Conservation (phyloP, 1,140 invertebrate genomes). For the Holcopasites calliopsidis region DNA sequence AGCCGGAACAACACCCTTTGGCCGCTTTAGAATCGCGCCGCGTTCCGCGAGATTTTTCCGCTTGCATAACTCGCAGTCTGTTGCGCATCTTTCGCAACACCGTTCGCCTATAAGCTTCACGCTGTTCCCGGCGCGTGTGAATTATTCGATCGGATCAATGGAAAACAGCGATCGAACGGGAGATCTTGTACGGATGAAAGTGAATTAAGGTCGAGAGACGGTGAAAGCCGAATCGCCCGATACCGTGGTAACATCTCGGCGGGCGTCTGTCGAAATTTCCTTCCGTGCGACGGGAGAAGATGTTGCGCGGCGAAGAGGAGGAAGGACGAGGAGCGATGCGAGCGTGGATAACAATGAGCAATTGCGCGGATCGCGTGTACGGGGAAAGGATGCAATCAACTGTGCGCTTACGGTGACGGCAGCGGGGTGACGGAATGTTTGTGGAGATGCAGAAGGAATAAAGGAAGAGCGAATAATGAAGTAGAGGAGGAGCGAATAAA, state of each 20-base stretch:
- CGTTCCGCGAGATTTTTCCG: neutral
- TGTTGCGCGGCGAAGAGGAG: neutral
- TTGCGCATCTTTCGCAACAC: neutral
- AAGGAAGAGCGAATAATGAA: too few species aligned
- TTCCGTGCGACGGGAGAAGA: neutral
- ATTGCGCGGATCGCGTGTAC: neutral
- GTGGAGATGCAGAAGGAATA: too few species aligned
- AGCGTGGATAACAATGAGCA: neutral
- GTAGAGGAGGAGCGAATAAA: too few species aligned
- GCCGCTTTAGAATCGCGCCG: neutral
- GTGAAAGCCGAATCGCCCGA: slow-evolving; percentile 10
- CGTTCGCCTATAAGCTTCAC: neutral
- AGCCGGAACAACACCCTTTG: too few species aligned
- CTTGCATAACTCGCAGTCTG: neutral
- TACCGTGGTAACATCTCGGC: slow-evolving; percentile 2
- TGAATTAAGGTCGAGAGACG: neutral
- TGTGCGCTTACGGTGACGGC: too few species aligned
- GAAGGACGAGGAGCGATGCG: neutral
- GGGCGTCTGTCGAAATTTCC: slow-evolving; percentile 19
- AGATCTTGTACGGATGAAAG: neutral
- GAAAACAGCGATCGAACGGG: too few species aligned
- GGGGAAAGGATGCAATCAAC: too few species aligned
- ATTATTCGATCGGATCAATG: neutral
- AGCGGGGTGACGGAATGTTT: too few species aligned
- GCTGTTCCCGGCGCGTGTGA: neutral